Evolutionary conservation across 2,113 vertebrate species (phyloP).

Genomic region (Perca flavescens): DNA sequence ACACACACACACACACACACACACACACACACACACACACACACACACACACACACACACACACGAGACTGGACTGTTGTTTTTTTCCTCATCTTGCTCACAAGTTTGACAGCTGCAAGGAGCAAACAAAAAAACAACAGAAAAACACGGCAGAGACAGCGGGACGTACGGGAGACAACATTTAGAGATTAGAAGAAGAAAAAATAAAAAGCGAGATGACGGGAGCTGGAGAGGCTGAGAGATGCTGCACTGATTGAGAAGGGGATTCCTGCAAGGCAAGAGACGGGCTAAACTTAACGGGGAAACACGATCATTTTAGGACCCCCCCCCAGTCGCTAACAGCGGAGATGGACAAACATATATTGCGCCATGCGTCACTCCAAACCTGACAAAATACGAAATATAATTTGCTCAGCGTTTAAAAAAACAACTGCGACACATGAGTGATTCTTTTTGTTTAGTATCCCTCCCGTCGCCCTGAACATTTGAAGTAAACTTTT

Average conservation of each 20-base stretch:
- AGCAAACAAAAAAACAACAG: too few relatives aligned
- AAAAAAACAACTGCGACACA: background rate
- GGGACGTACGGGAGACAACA: background rate
- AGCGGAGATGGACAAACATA: conserved; percentile 21
- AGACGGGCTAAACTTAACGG: background rate
- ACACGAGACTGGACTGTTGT: background rate
- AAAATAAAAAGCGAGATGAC: background rate
- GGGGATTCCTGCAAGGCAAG: background rate
- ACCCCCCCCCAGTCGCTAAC: background rate
- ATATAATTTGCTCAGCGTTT: background rate
- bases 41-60: background rate
- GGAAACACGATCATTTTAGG: background rate
- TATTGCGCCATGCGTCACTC: conserved; percentile 49
- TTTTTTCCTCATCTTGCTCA: background rate
- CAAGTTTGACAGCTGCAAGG: conserved; percentile 36
- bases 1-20: background rate
- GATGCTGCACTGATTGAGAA: background rate
- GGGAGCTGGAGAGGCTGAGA: background rate
- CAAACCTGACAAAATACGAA: background rate
- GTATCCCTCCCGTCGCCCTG: background rate
- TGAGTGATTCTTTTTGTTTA: accelerated
- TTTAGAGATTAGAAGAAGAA: background rate
- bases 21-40: conserved; percentile 1
- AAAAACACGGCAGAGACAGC: too few relatives aligned
- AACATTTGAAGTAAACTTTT: conserved; percentile 33